phyloP scores from a whole-genome alignment of 2,888 invertebrate genomes.

The Drosophila yooni region DNA sequence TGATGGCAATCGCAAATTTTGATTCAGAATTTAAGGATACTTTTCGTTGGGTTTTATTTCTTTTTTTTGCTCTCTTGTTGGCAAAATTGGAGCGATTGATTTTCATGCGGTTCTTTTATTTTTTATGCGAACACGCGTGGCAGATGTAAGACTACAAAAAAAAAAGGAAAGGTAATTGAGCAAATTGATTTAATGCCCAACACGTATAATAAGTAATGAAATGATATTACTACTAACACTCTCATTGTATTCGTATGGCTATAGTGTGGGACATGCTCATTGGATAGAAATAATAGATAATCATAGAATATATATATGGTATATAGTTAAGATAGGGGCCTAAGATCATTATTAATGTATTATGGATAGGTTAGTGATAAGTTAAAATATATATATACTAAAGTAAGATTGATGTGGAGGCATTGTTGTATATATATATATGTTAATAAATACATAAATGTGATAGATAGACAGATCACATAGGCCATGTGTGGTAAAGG shows the following conservation, averaged over 20 bases:
- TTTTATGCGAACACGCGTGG: conserved; percentile 39
- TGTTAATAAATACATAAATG: not conserved
- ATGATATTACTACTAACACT: not conserved
- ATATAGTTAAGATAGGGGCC: not conserved
- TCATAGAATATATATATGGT: not conserved
- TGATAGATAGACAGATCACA: not conserved
- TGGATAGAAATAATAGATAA: not conserved
- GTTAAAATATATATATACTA: not conserved
- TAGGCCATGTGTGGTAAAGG: not conserved
- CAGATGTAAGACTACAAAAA: conserved; percentile 32
- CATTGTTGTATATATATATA: not conserved
- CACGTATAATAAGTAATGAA: not conserved
- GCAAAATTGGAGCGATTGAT: conserved; percentile 70
- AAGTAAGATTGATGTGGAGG: not conserved
- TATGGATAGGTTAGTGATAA: too few relatives aligned
- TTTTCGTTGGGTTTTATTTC: conserved; percentile 15
- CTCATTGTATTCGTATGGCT: not conserved
- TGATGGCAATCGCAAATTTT: conserved; percentile 45
- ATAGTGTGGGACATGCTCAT: not conserved
- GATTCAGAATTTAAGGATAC: conserved; percentile 22
- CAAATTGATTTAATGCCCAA: not conserved
- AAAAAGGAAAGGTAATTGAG: not conserved
- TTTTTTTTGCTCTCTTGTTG: not conserved
- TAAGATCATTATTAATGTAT: too few relatives aligned
- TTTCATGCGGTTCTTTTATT: conserved; percentile 43